Conservation (phyloP, 2,113 vertebrate species). For the Motacilla tschutschensis region DNA sequence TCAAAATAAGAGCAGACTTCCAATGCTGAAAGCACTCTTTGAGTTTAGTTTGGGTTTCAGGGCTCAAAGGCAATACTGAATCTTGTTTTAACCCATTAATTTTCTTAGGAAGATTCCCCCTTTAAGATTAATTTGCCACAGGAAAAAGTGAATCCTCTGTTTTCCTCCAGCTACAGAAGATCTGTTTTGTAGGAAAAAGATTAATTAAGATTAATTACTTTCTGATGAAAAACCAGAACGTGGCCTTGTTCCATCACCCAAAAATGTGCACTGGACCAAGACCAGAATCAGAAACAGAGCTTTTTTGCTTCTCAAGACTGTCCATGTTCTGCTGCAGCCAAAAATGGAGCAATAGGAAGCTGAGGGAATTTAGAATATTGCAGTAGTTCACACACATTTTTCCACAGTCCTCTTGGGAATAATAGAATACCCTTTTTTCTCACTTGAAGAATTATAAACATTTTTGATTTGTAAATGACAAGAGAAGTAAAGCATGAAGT, state of each 20-base stretch:
- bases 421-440: background rate
- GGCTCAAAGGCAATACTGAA: background rate
- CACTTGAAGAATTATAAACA: background rate
- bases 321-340: background rate
- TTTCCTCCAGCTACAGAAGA: background rate
- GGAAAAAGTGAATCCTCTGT: background rate
- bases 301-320: background rate
- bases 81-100: constrained; percentile 37
- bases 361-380: background rate
- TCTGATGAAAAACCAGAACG: constrained; percentile 20
- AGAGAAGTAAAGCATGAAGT: background rate
- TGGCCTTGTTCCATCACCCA: constrained; percentile 28
- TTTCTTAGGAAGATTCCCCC: constrained; percentile 26
- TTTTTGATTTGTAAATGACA: constrained; percentile 16
- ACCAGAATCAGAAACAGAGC: background rate
- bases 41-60: background rate
- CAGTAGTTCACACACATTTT: background rate
- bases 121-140: constrained; percentile 54
- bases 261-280: background rate
- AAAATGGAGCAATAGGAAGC: background rate
- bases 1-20: background rate
- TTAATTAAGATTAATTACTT: constrained; percentile 51
- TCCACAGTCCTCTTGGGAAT: background rate
- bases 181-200: constrained; percentile 11
- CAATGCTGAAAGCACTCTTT: background rate